Percentiles rank a stretch among this genome's conserved stretches.
These are phyloP conservation scores for Condylostylus longicornis DNA, from an alignment of 1,140 invertebrate species.

Conservation along the genomic window DNA sequence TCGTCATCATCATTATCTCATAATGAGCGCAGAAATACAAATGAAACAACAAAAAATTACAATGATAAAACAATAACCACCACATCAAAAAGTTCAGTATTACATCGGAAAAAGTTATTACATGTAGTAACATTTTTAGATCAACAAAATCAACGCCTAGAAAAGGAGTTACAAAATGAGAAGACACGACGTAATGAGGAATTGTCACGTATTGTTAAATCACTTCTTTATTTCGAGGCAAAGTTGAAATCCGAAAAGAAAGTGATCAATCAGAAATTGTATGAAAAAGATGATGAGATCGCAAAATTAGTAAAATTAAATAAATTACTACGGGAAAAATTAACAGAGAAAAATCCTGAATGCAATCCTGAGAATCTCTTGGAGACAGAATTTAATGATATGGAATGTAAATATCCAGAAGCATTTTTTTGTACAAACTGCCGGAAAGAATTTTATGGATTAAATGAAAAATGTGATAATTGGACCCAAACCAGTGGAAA, in stretches of 20 bases:
- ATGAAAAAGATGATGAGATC: conserved; percentile 49
- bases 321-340: conserved; percentile 19
- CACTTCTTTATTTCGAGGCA: conserved; percentile 46
- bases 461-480: conserved; percentile 18
- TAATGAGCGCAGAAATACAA: conserved; percentile 1
- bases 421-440: conserved; percentile 29
- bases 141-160: conserved; percentile 23
- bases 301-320: conserved; percentile 26
- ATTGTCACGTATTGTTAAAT: conserved; percentile 44
- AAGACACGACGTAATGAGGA: conserved; percentile 43
- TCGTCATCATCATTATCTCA: conserved; percentile 19
- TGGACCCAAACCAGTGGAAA: conserved; percentile 16
- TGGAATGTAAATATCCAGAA: conserved; percentile 19
- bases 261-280: conserved; percentile 43
- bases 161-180: conserved; percentile 31
- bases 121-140: conserved; percentile 25
- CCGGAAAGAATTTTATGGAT: conserved; percentile 26
- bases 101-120: conserved; percentile 16
- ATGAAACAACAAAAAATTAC: neutral
- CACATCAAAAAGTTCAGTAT: neutral
- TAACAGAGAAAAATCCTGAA: conserved; percentile 6
- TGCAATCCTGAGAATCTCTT: neutral
- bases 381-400: neutral
- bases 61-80: conserved; percentile 6
- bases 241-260: conserved; percentile 50